These are phyloP conservation scores for Calliphora vomitoria DNA, from an alignment of 2,888 invertebrate genomes.

Conservation along the genomic window DNA sequence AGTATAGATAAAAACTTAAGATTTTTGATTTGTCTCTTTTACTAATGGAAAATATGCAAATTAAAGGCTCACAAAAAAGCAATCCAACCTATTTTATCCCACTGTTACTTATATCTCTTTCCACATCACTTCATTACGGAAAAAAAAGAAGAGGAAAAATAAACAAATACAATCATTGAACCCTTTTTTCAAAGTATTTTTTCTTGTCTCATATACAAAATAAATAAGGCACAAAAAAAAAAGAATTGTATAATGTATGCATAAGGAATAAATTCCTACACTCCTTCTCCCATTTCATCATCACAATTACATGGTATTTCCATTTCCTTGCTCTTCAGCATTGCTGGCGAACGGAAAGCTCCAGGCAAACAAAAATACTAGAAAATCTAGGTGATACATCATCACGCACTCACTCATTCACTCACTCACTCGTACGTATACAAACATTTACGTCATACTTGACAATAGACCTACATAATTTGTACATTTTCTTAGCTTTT, in stretches of 20 bases:
- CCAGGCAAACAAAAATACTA: slow-evolving; percentile 46
- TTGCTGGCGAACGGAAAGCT: slow-evolving; percentile 55
- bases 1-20: too few relatives aligned
- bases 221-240: not conserved
- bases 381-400: slow-evolving; percentile 58
- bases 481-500: slow-evolving; percentile 1
- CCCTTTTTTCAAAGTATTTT: slow-evolving; percentile 41
- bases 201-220: not conserved
- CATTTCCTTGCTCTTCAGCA: slow-evolving; percentile 61
- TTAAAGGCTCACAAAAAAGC: not conserved
- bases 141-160: slow-evolving; percentile 1
- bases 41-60: not conserved
- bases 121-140: not conserved
- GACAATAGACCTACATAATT: slow-evolving; percentile 50
- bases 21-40: not conserved
- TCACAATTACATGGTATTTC: slow-evolving; percentile 63
- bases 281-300: not conserved
- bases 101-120: slow-evolving; percentile 23
- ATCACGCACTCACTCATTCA: slow-evolving; percentile 2
- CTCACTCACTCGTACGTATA: not conserved
- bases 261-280: slow-evolving; percentile 34
- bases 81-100: not conserved
- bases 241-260: slow-evolving; percentile 6
- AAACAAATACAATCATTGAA: slow-evolving; percentile 45
- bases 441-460: slow-evolving; percentile 25